A percentile compares a stretch with the other conserved stretches of the same genome.
These are phyloP conservation scores for Mamestra brassicae DNA, from an alignment of 2,888 invertebrate genomes.

Conservation along the genomic window DNA sequence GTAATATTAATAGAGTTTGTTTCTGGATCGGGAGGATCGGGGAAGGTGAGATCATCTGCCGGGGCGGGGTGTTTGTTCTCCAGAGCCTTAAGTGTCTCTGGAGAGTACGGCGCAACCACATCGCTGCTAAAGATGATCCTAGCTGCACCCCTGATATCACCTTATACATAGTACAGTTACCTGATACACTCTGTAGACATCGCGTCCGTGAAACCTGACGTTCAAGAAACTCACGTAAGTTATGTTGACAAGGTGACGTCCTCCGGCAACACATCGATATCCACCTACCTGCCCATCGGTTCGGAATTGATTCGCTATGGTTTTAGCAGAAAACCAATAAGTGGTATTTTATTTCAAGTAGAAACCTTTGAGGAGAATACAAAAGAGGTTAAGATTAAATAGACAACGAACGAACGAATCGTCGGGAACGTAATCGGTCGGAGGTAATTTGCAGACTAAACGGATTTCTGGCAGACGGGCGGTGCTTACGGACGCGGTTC, in stretches of 20 bases:
- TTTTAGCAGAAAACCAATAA: background rate
- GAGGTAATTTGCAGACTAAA: constrained; percentile 27
- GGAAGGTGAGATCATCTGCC: too few relatives aligned
- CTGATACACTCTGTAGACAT: background rate
- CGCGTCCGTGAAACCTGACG: background rate
- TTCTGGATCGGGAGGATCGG: too few relatives aligned
- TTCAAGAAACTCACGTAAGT: background rate
- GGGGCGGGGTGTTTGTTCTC: too few relatives aligned
- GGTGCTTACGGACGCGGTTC: background rate
- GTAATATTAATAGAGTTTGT: too few relatives aligned
- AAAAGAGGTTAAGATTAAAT: constrained; percentile 11
- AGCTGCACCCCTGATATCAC: too few relatives aligned
- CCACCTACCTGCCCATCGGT: background rate
- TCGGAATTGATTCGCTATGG: constrained; percentile 4
- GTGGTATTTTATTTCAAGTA: constrained; percentile 5
- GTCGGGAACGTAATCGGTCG: constrained; percentile 5
- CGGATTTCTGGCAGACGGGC: constrained; percentile 6
- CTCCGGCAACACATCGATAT: background rate
- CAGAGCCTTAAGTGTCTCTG: too few relatives aligned
- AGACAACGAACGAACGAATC: constrained; percentile 16
- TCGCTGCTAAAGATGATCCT: too few relatives aligned
- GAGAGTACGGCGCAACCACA: too few relatives aligned
- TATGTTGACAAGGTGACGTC: background rate
- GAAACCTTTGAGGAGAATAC: background rate
- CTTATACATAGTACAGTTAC: too few relatives aligned